Evolutionary conservation across 2,888 invertebrate genomes (phyloP), one percentile per base, ranked within the genome.

Genomic region (Adelognathus sp.): DNA sequence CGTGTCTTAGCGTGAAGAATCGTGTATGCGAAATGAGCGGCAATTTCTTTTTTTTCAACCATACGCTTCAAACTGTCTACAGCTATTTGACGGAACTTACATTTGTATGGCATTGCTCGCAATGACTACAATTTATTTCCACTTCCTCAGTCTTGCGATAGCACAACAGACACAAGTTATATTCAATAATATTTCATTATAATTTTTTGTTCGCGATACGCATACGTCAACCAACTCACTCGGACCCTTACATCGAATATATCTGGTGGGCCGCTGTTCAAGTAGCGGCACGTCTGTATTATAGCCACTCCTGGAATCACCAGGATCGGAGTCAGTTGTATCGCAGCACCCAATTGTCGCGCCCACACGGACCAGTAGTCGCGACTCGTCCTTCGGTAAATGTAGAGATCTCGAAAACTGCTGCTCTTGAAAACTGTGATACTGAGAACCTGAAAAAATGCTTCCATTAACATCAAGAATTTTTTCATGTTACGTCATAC

Each of bases 281-380:
- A 92, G 90, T 97, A 97, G 58, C 96, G 93, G 87, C 95, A 95
- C 73, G 95, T 95, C 83, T 95, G 95, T 66, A 96, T 93, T 83
- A 96, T 93, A 0, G 95, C 96, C 0, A 95, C 94, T 14, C 95
- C 90, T 0, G 96, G 97, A 33, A 97, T 94, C 4, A 95, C 92
- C 3, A 98, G 91, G 44, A 98, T 91, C 2, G 97, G 95, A 11
- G 95, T 92, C 74, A 97, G 93, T 88, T 98, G 97, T 84, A 94
- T 88, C 1, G 92, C 85, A 1, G 96, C 96, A 0, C 96, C 97
- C 21, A 96, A 91, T 89, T 97, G 96, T 1, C 96, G 93, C 11
- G 95, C 93, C 96, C 97, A 97, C 33, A 95, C 92, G 0, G 95
- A 94, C 95, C 97, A 97, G 88, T 97, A 97, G 1, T 95, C 95